A percentile compares a stretch with the other conserved stretches of the same genome.
These are phyloP conservation scores for Haliclystus octoradiatus DNA, from an alignment of 30 jellyfish, hydroid and myxozoan genomes.

Conservation along the genomic window DNA sequence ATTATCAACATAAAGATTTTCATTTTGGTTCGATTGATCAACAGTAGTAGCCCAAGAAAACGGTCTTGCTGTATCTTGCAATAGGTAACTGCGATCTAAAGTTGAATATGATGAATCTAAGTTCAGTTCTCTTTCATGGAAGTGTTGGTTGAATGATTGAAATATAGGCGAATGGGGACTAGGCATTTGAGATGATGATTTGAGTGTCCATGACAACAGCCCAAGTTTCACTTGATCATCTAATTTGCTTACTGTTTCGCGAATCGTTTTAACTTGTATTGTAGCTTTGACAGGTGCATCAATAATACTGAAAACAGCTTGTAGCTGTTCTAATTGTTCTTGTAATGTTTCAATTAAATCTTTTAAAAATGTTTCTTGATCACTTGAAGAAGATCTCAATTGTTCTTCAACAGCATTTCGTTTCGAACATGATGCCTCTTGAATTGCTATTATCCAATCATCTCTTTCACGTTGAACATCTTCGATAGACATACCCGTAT, in stretches of 20 bases:
- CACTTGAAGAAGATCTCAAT: conserved; percentile 7
- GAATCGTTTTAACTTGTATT: conserved; percentile 66
- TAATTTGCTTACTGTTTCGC: conserved; percentile 56
- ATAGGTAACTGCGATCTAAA: neutral
- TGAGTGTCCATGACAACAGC: conserved; percentile 74
- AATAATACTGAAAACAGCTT: conserved; percentile 56
- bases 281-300: conserved; percentile 96
- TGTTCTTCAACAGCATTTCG: conserved; percentile 19
- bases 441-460: conserved; percentile 86
- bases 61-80: neutral
- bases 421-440: conserved; percentile 59
- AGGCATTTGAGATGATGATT: neutral
- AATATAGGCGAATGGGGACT: neutral
- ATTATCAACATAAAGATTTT: neutral
- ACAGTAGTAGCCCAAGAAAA: neutral
- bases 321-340: conserved; percentile 77
- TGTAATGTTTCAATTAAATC: conserved; percentile 55
- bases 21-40: neutral
- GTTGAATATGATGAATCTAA: neutral
- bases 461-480: conserved; percentile 50
- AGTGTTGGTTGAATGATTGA: neutral
- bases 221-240: conserved; percentile 80
- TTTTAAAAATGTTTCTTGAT: conserved; percentile 68
- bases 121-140: neutral
- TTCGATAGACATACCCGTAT: conserved; percentile 3